Base-by-base conservation (phyloP, 2,797 vertebrate species). In the Darevskia mixta region DNA sequence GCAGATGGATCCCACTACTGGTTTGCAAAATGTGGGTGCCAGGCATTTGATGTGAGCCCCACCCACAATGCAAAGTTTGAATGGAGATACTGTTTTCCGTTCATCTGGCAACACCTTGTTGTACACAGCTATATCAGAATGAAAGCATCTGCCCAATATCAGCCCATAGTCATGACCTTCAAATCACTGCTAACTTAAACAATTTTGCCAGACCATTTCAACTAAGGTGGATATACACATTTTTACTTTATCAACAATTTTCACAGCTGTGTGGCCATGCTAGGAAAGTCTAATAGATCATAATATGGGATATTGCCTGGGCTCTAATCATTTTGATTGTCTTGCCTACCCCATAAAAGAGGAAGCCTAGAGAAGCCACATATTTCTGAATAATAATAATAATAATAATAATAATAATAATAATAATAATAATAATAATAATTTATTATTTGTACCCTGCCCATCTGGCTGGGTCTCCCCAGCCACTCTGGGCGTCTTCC, bases 121-220 rank as follows among this genome's bases (percentile, higher is more conserved):
- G 69, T 45, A 35, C 69, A 83, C n/a, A 35, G 55, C 10, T 17
- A 35, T 29, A 45, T 45, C 25, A 45, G 38, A 18, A 85, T 23
- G 4, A 78, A 78, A 41, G 61, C 29, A 15, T 67, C 84, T 79
- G 29, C 8, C 2, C 2, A 81, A 88, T 67, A 73, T 6, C 69
- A 81, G 35, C 13, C 72, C 83, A 18, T 1, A 58, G 81, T 17
- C 2, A 58, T 27, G 38, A 88, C 38, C 4, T 61, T 58, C 17
- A 73, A 58, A 87, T 85, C 49, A 87, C 29, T 17, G 18, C 71
- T 77, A 66, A 43, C 77, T 43, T 25, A 3, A 79, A 87, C 2
- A 1, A 13, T 23, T 87, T 87, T 49, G 7, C 71, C 9, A 27
- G 29, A 89, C 49, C 5, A 20, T 0, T 67, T 85, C 8, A 2